phyloP scores from a whole-genome alignment of 2,888 invertebrate genomes.

The Tetropium fuscum region DNA sequence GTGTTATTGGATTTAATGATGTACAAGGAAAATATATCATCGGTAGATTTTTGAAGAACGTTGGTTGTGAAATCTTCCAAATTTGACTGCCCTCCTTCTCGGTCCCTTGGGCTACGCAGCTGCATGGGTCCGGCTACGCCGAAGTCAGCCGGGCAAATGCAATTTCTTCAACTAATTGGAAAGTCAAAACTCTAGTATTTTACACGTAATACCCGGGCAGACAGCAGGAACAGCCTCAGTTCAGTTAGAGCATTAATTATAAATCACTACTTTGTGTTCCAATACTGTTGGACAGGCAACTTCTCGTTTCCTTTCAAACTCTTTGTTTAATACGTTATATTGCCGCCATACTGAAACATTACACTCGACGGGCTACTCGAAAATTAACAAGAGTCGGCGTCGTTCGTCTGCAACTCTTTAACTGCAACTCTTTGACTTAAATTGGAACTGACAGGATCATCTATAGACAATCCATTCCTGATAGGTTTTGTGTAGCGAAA shows the following conservation, averaged over 20 bases:
- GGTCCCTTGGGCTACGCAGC: conserved; percentile 8
- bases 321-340: conserved; percentile 10
- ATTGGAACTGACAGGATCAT: too few species aligned
- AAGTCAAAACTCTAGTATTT: conserved; percentile 59
- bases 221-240: conserved; percentile 31
- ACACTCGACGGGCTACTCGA: neutral
- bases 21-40: too few species aligned
- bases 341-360: conserved; percentile 1
- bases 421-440: too few species aligned
- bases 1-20: too few species aligned
- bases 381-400: too few species aligned
- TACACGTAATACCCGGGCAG: conserved; percentile 51
- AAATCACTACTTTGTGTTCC: conserved; percentile 53
- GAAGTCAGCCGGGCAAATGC: conserved; percentile 47
- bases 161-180: conserved; percentile 61
- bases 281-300: conserved; percentile 43
- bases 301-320: conserved; percentile 23
- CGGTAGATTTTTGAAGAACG: too few species aligned
- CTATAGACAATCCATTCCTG: too few species aligned
- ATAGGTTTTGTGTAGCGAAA: too few species aligned
- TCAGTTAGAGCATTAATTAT: conserved; percentile 52
- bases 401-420: too few species aligned
- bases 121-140: conserved; percentile 19
- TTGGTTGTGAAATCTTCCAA: too few species aligned
- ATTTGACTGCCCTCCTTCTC: neutral